Base-by-base conservation (phyloP, 2,888 invertebrate genomes). In the Nemotelus nigrinus region DNA sequence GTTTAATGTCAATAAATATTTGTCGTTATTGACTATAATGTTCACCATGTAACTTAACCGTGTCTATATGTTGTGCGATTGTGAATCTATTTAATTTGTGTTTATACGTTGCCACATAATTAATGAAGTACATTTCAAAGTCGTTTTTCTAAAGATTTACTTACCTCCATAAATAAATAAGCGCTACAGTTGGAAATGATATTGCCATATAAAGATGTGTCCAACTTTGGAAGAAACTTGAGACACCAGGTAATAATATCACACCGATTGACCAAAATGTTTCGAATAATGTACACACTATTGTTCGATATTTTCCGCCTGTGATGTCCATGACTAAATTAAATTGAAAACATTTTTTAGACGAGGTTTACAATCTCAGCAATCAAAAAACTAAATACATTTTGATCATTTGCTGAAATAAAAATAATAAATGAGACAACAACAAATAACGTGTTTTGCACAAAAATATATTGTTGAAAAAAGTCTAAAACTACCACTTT, bases 201-300 rank as follows among this genome's bases (percentile, higher is more conserved):
- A 88, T 88, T 48, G 87, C 86, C 84, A 88, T 86, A 80, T 88
- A 88, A 10, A 88, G 84, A 80, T 87, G 84, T 0, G 85, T 84
- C 88, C 88, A 88, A 79, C 87, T 88, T 44, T 84, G 83, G 81
- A 86, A 86, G 78, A 87, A 85, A 78, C 87, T 86, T n/a, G 87
- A 87, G 3, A 88, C 83, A 2, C 85, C 85, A 2, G 88, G 88
- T 79, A 88, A 81, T 81, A 88, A 81, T 81, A 88, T 88, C n/a
- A 88, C 88, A 25, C 88, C 88, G 80, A 88, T 83, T 10, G 88
- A 88, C 88, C 88, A 88, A 81, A 88, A 88, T 78, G 86, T 86
- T 80, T 88, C 88, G 80, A 88, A 88, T 6, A 87, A 83, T 2
- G 87, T 86, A 8, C 84, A 83, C 2, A 87, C 85, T 55, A 86